phyloP scores from a whole-genome alignment of 1,140 invertebrate species.

The Sycobia sp. region DNA sequence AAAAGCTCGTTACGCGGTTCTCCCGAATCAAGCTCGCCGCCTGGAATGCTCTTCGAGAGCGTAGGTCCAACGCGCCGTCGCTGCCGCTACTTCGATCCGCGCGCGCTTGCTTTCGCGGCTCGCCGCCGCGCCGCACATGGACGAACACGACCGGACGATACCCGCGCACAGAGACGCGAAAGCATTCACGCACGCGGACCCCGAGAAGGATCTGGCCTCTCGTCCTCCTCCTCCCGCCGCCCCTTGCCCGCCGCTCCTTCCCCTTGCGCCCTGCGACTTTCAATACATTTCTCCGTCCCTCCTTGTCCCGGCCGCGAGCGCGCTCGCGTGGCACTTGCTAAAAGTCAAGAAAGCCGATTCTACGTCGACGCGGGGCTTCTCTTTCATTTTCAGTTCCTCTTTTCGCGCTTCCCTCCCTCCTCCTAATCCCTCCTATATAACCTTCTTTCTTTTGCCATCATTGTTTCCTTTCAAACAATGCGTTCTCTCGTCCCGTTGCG shows the following conservation, averaged over 20 bases:
- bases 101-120: too few relatives aligned
- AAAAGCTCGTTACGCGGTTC: too few relatives aligned
- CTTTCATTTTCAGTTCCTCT: constrained; percentile 5
- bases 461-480: constrained; percentile 41
- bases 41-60: too few relatives aligned
- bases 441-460: constrained; percentile 27
- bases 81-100: too few relatives aligned
- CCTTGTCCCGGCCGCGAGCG: not conserved
- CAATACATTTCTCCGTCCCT: not conserved
- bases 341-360: constrained; percentile 28
- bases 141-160: too few relatives aligned
- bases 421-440: constrained; percentile 19
- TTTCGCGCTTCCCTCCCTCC: constrained; percentile 8
- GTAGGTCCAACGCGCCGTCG: too few relatives aligned
- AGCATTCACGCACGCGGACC: too few relatives aligned
- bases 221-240: not conserved
- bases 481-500: constrained; percentile 36
- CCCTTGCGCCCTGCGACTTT: too few relatives aligned
- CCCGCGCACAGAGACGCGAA: too few relatives aligned
- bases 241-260: constrained; percentile 1
- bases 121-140: too few relatives aligned
- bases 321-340: constrained; percentile 7
- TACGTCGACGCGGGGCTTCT: constrained; percentile 6
- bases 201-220: too few relatives aligned
- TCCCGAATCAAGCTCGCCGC: too few relatives aligned